Base-by-base conservation (phyloP, 2,888 invertebrate genomes). In the Carcina quercana region DNA sequence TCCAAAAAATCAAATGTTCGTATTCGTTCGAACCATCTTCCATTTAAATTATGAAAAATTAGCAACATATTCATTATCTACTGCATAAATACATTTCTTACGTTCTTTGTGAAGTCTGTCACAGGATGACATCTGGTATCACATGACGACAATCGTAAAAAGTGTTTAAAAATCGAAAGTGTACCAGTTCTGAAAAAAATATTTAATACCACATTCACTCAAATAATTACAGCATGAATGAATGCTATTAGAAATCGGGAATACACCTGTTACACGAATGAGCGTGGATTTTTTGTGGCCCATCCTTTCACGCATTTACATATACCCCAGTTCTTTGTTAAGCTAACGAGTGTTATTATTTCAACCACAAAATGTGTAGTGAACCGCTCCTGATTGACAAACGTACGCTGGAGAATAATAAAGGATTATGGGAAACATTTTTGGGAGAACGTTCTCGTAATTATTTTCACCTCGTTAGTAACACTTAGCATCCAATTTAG, bases 291-390 rank as follows among this genome's bases (percentile, higher is more conserved):
- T 80, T 82, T 80, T 80, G 72, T 72, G 54, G 50, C 47, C 43
- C 53, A 50, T 49, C 69, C 74, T 73, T 75, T 74, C 66, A 58
- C 67, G 50, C 71, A 79, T 82, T 80, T 78, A 78, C 78, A 80
- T 80, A 78, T 66, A 62, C 67, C 58, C 63, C 64, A 63, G 61
- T 57, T 70, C 72, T 68, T 73, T 69, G 71, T 69, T 63, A 47
- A 63, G 53, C 59, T 78, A 82, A 82, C 74, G 58, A 79, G 70
- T 66, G 65, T 68, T 71, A 78, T 82, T 80, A 80, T 74, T 70
- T 74, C 59, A 61, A 78, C 79, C 80, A 73, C 79, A 79, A 73
- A 75, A 68, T 63, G 54, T 67, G 54, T 61, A 66, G 59, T 63
- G 65, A 71, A 63, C 63, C 59, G 59, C 58, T 63, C 61, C 54